Evolutionary conservation across 2,888 invertebrate species (phyloP).

Genomic region (Stenodera caucasica): DNA sequence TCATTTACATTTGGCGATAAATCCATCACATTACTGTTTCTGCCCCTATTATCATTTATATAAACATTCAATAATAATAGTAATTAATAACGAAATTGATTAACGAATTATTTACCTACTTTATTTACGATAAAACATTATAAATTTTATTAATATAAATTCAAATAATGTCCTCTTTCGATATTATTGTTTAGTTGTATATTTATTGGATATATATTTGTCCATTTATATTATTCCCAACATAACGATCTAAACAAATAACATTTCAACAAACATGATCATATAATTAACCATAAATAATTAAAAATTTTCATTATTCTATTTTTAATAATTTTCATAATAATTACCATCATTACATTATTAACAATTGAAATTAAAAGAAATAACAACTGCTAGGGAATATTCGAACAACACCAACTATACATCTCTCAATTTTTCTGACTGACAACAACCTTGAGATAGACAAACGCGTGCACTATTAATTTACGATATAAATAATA

Average conservation of each 20-base stretch:
- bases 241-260: constrained; percentile 6
- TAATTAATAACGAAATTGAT: neutral
- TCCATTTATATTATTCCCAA: neutral
- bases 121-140: neutral
- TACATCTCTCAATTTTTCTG: constrained; percentile 1
- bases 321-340: neutral
- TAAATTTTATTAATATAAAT: neutral
- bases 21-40: constrained; percentile 41
- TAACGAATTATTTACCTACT: neutral
- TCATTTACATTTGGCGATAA: constrained; percentile 36
- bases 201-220: neutral
- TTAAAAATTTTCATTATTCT: neutral
- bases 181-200: neutral
- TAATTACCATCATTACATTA: constrained; percentile 6
- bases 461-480: neutral
- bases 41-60: neutral
- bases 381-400: neutral
- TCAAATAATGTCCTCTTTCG: neutral
- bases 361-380: neutral
- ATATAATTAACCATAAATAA: neutral
- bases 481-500: neutral
- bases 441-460: constrained; percentile 5
- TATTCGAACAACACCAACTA: constrained; percentile 3
- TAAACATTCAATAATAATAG: too few relatives aligned
- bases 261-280: constrained; percentile 4